A percentile compares a stretch with the other conserved stretches of the same genome.
phyloP scores from a whole-genome alignment of 92 coral and sea anemone species.

The Muricea muricata region DNA sequence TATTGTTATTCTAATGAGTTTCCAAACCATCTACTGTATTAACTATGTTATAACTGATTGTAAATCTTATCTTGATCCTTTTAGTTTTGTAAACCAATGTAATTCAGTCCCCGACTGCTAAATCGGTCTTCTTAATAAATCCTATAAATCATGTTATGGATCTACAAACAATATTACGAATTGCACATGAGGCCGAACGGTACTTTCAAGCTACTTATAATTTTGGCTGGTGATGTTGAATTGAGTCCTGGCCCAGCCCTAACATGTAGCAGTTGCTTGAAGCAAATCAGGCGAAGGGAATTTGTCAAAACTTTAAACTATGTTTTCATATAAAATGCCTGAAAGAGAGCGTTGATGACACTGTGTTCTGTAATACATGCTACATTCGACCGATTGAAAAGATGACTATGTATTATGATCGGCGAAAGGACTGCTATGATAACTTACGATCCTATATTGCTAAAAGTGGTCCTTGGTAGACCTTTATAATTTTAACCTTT shows the following conservation, averaged over 20 bases:
- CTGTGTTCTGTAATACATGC: constrained; percentile 12
- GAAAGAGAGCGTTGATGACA: too few species aligned
- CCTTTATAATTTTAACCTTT: too few species aligned
- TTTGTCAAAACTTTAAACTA: constrained; percentile 19
- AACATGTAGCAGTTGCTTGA: constrained; percentile 5
- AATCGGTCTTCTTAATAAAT: too few species aligned
- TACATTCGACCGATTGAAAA: constrained; percentile 7
- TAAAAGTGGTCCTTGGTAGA: neutral
- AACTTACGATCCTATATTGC: too few species aligned
- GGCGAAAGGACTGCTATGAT: constrained; percentile 22
- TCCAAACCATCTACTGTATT: too few species aligned
- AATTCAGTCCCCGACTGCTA: too few species aligned
- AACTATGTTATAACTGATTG: too few species aligned
- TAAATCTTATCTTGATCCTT: too few species aligned
- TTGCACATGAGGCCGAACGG: constrained; percentile 15
- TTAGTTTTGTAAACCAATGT: too few species aligned
- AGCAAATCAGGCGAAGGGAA: constrained; percentile 14
- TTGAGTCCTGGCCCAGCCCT: neutral
- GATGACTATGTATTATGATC: neutral
- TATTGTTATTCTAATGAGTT: too few species aligned
- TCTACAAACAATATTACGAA: neutral
- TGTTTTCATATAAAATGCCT: constrained; percentile 20
- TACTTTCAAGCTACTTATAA: constrained; percentile 13
- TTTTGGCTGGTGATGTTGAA: constrained; percentile 23
- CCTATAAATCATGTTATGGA: too few species aligned